Conservation (phyloP, 64 coral and sea anemone genomes). For the Pocillopora damicornis region DNA sequence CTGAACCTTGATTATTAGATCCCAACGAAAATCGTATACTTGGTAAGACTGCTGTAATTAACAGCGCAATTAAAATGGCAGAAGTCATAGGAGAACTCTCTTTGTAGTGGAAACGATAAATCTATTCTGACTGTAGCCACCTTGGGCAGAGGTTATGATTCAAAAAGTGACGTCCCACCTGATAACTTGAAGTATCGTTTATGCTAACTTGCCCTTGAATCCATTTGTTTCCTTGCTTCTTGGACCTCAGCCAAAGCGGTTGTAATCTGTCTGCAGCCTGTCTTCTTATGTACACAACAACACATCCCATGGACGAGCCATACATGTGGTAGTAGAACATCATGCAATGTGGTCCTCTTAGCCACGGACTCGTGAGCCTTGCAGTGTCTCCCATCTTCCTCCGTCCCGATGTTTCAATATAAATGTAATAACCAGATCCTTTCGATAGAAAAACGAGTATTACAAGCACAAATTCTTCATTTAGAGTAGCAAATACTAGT, state of each 20-base stretch:
- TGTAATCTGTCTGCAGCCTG: background rate
- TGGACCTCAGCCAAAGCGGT: slow-evolving; percentile 27
- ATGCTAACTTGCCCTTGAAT: background rate
- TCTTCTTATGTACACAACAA: slow-evolving; percentile 14
- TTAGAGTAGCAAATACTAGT: too few species aligned
- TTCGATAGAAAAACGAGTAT: background rate
- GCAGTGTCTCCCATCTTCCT: slow-evolving; percentile 13
- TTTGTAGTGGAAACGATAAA: too few species aligned
- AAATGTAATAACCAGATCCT: background rate
- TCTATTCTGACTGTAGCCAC: too few species aligned
- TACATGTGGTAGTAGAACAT: slow-evolving; percentile 46
- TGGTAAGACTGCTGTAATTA: too few species aligned
- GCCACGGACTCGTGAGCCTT: slow-evolving; percentile 19
- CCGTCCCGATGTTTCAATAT: slow-evolving; percentile 13
- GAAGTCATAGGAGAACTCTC: too few species aligned
- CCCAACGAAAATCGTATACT: too few species aligned
- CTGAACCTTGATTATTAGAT: too few species aligned
- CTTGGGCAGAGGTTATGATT: too few species aligned
- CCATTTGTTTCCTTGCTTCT: background rate
- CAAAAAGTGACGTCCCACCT: background rate
- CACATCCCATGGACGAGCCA: slow-evolving; percentile 39
- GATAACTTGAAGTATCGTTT: background rate
- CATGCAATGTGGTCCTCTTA: slow-evolving; percentile 33
- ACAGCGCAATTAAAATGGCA: too few species aligned
- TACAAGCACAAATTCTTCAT: too few species aligned